These are phyloP conservation scores for Schizotus pectinicornis DNA, from an alignment of 2,888 invertebrate species.

Conservation along the genomic window DNA sequence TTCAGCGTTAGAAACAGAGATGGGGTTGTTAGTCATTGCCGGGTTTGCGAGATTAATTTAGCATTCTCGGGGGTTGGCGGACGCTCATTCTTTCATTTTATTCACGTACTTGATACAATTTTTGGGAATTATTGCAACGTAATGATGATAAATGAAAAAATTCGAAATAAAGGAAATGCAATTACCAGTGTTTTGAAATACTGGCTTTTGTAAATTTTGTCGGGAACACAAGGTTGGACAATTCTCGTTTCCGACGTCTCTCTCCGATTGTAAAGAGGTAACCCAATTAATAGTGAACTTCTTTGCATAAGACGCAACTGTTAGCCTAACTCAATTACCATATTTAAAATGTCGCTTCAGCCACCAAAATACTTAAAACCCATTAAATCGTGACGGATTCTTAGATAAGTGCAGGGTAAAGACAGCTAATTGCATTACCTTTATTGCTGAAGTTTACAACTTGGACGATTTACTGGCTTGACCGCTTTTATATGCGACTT, in stretches of 20 bases:
- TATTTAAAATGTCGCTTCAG: constrained; percentile 17
- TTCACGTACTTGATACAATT: constrained; percentile 19
- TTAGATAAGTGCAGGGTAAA: constrained; percentile 11
- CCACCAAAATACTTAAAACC: constrained; percentile 16
- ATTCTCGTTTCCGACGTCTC: not conserved
- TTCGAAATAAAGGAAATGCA: constrained; percentile 14
- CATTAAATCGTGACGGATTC: constrained; percentile 21
- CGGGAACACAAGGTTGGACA: not conserved
- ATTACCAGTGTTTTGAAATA: constrained; percentile 20
- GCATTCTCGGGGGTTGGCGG: no score
- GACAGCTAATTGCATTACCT: constrained; percentile 24
- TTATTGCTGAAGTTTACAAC: constrained; percentile 19
- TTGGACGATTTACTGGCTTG: constrained; percentile 19
- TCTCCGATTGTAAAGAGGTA: no score
- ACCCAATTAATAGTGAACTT: not conserved
- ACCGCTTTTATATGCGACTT: constrained; percentile 15
- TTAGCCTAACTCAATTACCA: constrained; percentile 10
- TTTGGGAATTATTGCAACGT: constrained; percentile 20
- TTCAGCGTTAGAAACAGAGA: no score
- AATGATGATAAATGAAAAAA: constrained; percentile 26
- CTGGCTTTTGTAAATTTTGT: not conserved
- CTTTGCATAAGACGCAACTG: not conserved
- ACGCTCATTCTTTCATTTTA: constrained; percentile 6
- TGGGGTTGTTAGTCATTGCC: no score
- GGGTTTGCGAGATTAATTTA: no score